Evolutionary conservation across 2,888 invertebrate genomes (phyloP), one percentile per base, ranked within the genome.

Genomic region (Dichetophora obliterata): DNA sequence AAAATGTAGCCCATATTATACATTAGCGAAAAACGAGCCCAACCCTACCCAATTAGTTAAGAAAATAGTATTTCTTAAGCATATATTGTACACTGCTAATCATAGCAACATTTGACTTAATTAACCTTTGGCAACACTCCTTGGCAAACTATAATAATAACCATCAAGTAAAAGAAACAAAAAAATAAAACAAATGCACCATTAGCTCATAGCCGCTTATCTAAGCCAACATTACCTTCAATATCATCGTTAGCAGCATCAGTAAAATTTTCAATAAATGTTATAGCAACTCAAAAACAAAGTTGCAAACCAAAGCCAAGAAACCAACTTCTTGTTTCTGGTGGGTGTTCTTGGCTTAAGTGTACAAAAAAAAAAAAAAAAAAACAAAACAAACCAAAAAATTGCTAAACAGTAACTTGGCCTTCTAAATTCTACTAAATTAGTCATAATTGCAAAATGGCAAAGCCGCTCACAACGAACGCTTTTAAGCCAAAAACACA

Each of bases 381-480:
- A 43, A 43, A 3, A 14, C 6, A 37, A 37, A 5, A 37, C 37
- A 54, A 54, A 54, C 54, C 5, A 19, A 54, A 19, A 19, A 5
- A 54, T 54, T 19, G 54, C 54, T 65, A 34, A 59, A 27, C 19
- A 65, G 34, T 14, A 22, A 59, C 9, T 31, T 61, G 72, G 72
- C 72, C 72, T 72, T 72, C 72, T 22, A 72, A 59, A 61, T 72
- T 72, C 59, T 72, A 61, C 59, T 4, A 72, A 59, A 72, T 72
- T 71, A 71, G 71, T 27, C 69, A 69, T 52, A 71, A 71, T 37
- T 71, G 71, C 71, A 37, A 57, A 71, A 59, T 19, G n/a, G 24
- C 37, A 43, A 43, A 43, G 43, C 43, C 43, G 43, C 37, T 37
- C 37, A 37, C 8, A 37, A 8, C 37, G 37, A 37, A 37, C 37